Percentiles rank a stretch among this genome's conserved stretches.
Conservation (phyloP, 2,113 vertebrate species). For the Ictalurus punctatus region DNA sequence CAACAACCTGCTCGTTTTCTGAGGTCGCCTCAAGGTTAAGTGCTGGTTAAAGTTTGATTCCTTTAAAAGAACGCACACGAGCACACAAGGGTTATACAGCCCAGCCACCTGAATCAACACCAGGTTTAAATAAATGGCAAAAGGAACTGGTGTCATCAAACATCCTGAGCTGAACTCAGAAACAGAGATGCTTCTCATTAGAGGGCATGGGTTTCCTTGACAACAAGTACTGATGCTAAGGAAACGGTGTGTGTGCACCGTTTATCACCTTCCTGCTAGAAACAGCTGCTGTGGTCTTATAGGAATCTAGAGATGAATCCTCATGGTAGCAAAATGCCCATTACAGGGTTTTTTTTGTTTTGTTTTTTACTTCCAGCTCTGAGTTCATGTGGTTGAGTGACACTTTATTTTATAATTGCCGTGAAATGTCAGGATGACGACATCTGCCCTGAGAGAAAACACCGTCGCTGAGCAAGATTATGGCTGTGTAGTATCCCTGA, state of each 20-base stretch:
- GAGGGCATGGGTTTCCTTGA: slow-evolving; percentile 58
- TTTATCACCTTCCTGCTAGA: slow-evolving; percentile 56
- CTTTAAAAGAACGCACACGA: not conserved
- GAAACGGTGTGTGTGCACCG: slow-evolving; percentile 33
- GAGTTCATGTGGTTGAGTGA: not conserved
- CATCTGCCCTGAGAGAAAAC: not conserved
- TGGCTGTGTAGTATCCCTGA: not conserved
- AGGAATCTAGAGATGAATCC: not conserved
- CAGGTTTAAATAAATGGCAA: slow-evolving; percentile 23
- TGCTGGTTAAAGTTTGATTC: slow-evolving; percentile 12
- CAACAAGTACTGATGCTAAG: slow-evolving; percentile 58
- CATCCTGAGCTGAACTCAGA: slow-evolving; percentile 44
- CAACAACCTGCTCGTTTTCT: slow-evolving; percentile 14
- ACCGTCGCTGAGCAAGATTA: not conserved
- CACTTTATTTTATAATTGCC: not conserved
- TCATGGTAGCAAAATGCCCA: not conserved
- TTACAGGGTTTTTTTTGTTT: not conserved
- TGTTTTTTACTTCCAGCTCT: not conserved
- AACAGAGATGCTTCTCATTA: slow-evolving; percentile 51
- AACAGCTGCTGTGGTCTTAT: slow-evolving; percentile 46
- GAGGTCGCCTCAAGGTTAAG: not conserved
- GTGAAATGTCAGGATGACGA: not conserved
- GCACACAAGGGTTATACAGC: not conserved
- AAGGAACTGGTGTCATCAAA: slow-evolving; percentile 32
- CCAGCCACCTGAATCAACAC: not conserved